Percentiles rank a stretch among this genome's conserved stretches.
These are phyloP conservation scores for Acipenser transmontanus DNA, from an alignment of 2,797 vertebrate genomes.

Conservation along the genomic window DNA sequence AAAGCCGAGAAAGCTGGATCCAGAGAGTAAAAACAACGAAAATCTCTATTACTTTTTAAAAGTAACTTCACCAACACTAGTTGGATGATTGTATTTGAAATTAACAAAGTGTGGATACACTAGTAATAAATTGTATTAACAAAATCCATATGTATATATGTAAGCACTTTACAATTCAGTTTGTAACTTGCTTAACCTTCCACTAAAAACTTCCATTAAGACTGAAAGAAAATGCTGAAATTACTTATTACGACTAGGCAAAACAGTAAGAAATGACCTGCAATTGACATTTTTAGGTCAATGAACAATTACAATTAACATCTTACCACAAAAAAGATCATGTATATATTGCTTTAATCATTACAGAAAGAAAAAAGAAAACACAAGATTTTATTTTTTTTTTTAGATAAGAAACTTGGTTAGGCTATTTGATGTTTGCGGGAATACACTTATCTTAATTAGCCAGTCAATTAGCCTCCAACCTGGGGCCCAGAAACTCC, in stretches of 20 bases:
- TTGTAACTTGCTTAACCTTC: constrained; percentile 14
- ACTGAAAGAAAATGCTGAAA: constrained; percentile 46
- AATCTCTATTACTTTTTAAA: too few species aligned
- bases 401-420: constrained; percentile 37
- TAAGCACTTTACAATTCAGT: neutral
- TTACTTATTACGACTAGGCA: constrained; percentile 55
- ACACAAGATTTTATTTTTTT: constrained; percentile 19
- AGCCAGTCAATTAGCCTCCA: constrained; percentile 50
- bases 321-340: constrained; percentile 49
- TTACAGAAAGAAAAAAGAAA: constrained; percentile 11
- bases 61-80: too few species aligned
- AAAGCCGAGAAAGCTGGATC: too few species aligned
- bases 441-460: constrained; percentile 51
- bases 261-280: constrained; percentile 49
- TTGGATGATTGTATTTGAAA: too few species aligned
- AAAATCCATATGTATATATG: too few species aligned
- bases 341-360: constrained; percentile 14
- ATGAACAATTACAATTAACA: constrained; percentile 57
- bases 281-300: constrained; percentile 57
- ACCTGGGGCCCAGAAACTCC: constrained; percentile 32
- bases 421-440: constrained; percentile 46
- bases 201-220: constrained; percentile 37
- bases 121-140: too few species aligned
- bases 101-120: too few species aligned
- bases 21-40: too few species aligned